These are phyloP conservation scores for Crotalus adamanteus DNA, from an alignment of 2,797 vertebrate species.

Conservation along the genomic window DNA sequence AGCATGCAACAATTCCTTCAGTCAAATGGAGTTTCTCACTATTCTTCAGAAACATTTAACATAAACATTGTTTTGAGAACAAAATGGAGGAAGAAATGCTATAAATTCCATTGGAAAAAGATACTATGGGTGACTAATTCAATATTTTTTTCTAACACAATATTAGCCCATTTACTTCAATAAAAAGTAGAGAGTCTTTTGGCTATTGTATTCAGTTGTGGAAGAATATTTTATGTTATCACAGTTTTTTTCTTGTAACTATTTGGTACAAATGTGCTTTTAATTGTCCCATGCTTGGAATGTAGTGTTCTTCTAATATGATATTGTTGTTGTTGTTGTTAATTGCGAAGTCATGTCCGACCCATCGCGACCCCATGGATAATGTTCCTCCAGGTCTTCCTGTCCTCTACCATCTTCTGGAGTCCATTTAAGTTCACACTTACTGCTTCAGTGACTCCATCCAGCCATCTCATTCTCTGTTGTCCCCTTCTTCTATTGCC, in stretches of 20 bases:
- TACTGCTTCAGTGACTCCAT: too few relatives aligned
- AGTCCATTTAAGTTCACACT: too few relatives aligned
- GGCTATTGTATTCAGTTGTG: neutral
- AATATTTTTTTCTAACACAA: neutral
- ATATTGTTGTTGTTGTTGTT: too few relatives aligned
- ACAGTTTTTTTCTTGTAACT: neutral
- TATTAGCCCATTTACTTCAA: neutral
- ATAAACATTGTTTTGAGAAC: neutral
- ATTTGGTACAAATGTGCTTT: neutral
- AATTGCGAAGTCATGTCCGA: too few relatives aligned
- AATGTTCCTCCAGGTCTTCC: too few relatives aligned
- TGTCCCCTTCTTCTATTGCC: too few relatives aligned
- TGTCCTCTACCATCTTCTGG: too few relatives aligned
- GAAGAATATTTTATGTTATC: neutral
- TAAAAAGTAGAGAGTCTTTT: neutral
- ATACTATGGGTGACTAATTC: neutral
- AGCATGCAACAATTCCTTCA: slow-evolving; percentile 19
- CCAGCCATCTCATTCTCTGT: too few relatives aligned
- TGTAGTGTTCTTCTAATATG: neutral
- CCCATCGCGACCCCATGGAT: too few relatives aligned
- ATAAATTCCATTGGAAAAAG: neutral
- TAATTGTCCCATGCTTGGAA: neutral
- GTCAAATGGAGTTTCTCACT: rapidly evolving
- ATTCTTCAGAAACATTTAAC: slow-evolving; percentile 1
- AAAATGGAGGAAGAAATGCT: neutral